A percentile compares a stretch with the other conserved stretches of the same genome.
These are phyloP conservation scores for Novumbra hubbsi DNA, from an alignment of 2,797 vertebrate species.

Conservation along the genomic window DNA sequence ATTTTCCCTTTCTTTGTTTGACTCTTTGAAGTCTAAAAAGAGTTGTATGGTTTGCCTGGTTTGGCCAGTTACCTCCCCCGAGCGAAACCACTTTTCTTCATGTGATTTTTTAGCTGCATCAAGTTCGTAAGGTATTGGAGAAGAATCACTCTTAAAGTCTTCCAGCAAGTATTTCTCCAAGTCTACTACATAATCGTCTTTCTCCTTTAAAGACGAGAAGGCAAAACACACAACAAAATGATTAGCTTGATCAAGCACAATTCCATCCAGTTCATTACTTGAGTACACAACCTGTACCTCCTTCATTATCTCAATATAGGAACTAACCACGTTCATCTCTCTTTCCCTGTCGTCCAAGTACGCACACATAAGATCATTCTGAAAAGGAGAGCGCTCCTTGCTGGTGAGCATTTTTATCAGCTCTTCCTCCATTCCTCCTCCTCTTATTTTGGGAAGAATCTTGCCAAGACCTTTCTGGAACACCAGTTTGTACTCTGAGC, in stretches of 20 bases:
- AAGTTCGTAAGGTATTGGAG: background rate
- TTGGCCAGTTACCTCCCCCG: background rate
- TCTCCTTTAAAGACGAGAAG: conserved; percentile 34
- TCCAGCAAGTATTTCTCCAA: conserved; percentile 28
- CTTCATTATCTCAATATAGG: too few relatives aligned
- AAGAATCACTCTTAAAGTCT: background rate
- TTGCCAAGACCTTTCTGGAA: conserved; percentile 46
- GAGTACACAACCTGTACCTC: too few relatives aligned
- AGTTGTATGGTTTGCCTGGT: conserved; percentile 21
- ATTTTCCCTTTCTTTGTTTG: conserved; percentile 25
- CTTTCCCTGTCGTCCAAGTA: conserved; percentile 29
- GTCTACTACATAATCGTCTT: conserved; percentile 29
- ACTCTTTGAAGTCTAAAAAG: conserved; percentile 40
- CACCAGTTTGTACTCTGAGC: conserved; percentile 32
- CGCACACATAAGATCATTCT: background rate
- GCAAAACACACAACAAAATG: conserved; percentile 28
- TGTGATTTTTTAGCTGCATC: too few relatives aligned
- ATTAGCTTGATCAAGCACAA: too few relatives aligned
- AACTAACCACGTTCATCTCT: too few relatives aligned
- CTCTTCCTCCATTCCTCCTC: conserved; percentile 32
- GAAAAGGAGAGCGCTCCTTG: conserved; percentile 36
- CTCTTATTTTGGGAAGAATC: conserved; percentile 34
- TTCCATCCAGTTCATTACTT: too few relatives aligned
- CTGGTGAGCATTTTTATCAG: conserved; percentile 20
- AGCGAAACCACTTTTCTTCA: conserved; percentile 35